Evolutionary conservation across 1,140 invertebrate genomes (phyloP).

Genomic region (Phenacoccus solenopsis): DNA sequence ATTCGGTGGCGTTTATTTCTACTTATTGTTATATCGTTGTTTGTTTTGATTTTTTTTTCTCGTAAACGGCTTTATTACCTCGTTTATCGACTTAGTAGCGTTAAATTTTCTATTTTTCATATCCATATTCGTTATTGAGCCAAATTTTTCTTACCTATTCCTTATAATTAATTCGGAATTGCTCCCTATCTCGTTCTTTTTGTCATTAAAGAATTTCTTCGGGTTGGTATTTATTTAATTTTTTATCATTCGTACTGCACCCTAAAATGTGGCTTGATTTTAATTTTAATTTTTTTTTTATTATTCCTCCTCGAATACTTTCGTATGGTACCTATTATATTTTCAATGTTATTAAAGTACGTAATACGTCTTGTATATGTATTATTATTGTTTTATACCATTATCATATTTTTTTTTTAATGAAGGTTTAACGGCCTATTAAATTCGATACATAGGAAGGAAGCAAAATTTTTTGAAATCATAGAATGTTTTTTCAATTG

Average conservation of each 20-base stretch:
- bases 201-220: background rate
- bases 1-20: background rate
- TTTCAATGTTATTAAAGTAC: background rate
- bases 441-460: too few relatives aligned
- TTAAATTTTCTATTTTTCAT: conserved; percentile 4
- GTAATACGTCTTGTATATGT: background rate
- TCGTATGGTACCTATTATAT: background rate
- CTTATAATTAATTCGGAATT: background rate
- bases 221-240: background rate
- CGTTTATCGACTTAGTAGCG: background rate
- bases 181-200: too few relatives aligned
- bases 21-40: background rate
- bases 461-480: too few relatives aligned
- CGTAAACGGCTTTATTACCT: background rate
- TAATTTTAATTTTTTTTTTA: background rate
- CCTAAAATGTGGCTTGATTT: background rate
- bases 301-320: background rate
- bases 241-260: background rate
- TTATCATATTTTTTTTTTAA: background rate
- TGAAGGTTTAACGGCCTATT: background rate
- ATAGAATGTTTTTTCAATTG: too few relatives aligned
- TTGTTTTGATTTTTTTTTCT: background rate
- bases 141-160: background rate
- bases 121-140: background rate
- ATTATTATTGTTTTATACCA: background rate